These are phyloP conservation scores for Orthonychiurus folsomi DNA, from an alignment of 2,888 invertebrate genomes.

Conservation along the genomic window DNA sequence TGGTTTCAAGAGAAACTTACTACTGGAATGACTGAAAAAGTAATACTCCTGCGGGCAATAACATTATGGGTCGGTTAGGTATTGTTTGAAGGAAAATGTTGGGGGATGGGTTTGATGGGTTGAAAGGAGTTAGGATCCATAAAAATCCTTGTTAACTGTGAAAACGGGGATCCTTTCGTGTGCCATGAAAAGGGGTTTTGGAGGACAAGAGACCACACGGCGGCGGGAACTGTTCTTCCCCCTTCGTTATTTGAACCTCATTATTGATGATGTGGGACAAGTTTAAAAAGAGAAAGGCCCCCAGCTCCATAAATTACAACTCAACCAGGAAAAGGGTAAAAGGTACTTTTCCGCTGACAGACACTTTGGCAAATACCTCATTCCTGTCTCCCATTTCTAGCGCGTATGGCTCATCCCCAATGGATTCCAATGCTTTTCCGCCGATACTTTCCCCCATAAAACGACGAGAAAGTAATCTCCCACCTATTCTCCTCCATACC, in stretches of 20 bases:
- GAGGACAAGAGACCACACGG: neutral
- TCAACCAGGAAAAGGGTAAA: neutral
- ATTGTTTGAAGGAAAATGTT: no score
- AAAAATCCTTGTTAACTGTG: no score
- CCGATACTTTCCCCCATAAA: no score
- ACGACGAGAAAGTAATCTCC: neutral
- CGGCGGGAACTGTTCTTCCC: neutral
- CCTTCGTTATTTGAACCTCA: neutral
- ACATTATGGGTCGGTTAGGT: no score
- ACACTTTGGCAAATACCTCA: neutral
- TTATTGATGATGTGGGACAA: neutral
- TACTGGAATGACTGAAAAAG: no score
- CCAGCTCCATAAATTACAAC: neutral
- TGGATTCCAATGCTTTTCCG: no score
- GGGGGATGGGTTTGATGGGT: no score
- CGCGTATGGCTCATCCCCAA: no score
- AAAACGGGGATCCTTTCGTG: no score
- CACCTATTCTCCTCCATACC: neutral
- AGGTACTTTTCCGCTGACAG: neutral
- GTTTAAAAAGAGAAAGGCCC: neutral
- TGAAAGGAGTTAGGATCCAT: no score
- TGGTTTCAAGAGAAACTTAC: no score
- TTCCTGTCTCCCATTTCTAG: neutral
- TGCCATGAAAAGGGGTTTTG: neutral
- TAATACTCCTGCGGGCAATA: no score